Percentiles rank a stretch among this genome's conserved stretches.
These are phyloP conservation scores for Chlorodrepanis virens DNA, from an alignment of 2,113 vertebrate species.

Conservation along the genomic window DNA sequence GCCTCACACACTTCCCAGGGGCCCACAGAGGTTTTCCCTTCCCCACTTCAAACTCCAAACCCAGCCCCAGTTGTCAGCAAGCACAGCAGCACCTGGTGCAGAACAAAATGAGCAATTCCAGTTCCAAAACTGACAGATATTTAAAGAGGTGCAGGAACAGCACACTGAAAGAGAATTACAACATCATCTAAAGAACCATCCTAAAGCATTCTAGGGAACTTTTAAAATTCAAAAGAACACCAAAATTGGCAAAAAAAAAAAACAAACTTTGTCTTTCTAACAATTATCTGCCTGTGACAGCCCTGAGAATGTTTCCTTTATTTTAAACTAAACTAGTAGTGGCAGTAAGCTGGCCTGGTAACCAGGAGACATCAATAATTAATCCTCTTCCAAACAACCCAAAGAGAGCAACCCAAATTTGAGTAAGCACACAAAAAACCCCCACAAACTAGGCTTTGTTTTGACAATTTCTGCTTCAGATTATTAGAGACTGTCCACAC, in stretches of 20 bases:
- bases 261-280: background rate
- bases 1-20: background rate
- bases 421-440: background rate
- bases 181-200: background rate
- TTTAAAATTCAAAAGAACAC: background rate
- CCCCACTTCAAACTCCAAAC: background rate
- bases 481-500: background rate
- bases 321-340: background rate
- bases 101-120: background rate
- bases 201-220: background rate
- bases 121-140: background rate
- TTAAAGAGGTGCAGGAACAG: background rate
- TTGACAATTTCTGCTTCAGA: background rate
- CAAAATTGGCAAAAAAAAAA: accelerated
- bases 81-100: background rate
- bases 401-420: background rate
- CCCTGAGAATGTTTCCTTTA: background rate
- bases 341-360: background rate
- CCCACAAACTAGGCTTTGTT: background rate
- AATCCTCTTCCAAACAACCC: background rate
- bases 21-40: background rate
- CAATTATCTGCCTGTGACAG: background rate
- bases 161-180: background rate
- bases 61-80: background rate
- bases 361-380: background rate